A percentile compares a stretch with the other conserved stretches of the same genome.
phyloP scores from a whole-genome alignment of 2,113 vertebrate genomes.

The Agapornis roseicollis region DNA sequence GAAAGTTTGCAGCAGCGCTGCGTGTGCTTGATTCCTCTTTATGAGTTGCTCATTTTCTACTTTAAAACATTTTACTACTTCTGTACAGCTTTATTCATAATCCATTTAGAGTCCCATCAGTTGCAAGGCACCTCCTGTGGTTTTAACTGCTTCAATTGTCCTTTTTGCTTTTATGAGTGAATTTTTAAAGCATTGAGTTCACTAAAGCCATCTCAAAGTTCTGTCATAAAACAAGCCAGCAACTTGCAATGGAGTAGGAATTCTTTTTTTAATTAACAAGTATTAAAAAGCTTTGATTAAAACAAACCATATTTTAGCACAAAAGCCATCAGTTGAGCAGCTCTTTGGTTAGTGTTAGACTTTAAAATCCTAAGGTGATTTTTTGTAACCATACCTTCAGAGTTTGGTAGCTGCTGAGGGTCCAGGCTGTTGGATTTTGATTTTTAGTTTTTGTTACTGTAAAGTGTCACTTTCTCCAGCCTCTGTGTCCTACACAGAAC shows the following conservation, averaged over 20 bases:
- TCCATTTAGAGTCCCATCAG: background rate
- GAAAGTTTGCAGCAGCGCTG: background rate
- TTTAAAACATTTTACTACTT: background rate
- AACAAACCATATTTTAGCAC: constrained; percentile 17
- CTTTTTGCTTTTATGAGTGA: background rate
- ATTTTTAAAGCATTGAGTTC: background rate
- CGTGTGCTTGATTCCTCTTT: background rate
- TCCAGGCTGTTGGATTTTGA: background rate
- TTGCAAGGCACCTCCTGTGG: background rate
- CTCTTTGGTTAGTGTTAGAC: background rate
- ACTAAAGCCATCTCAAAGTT: background rate
- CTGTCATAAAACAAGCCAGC: background rate
- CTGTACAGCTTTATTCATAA: background rate
- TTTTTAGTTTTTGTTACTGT: background rate
- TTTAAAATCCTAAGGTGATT: background rate
- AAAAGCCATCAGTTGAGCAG: background rate
- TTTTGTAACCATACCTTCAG: background rate
- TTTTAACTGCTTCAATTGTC: background rate
- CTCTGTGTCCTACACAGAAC: background rate
- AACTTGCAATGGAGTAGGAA: background rate
- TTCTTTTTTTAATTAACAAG: constrained; percentile 23
- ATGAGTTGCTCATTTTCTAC: background rate
- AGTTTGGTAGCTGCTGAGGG: background rate
- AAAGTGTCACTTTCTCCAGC: background rate
- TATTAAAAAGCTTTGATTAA: constrained; percentile 23